Base-by-base conservation (phyloP, 2,888 invertebrate species). In the Microdon myrmicae region DNA sequence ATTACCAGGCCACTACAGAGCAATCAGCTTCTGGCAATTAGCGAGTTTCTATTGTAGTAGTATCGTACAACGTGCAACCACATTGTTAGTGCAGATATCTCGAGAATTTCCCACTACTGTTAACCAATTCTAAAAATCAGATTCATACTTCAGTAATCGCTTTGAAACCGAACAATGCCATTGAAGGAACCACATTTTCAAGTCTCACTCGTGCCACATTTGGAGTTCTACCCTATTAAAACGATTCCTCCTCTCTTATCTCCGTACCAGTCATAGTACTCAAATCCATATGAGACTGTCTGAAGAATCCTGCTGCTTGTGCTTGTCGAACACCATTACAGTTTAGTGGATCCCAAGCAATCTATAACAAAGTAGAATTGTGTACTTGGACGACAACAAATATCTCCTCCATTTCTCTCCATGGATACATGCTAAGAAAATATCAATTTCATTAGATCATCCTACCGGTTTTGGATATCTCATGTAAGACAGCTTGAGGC, bases 371-470 rank as follows among this genome's bases (percentile, higher is more conserved):
- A 13, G 10, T 12, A 1, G 9, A 25, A 1, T 5, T 20, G n/a
- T n/a, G n/a, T 19, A 7, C 19, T 22, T 8, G 9, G 13, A 45
- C 16, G 6, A n/a, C n/a, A n/a, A n/a, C n/a, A n/a, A n/a, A n/a
- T n/a, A n/a, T n/a, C n/a, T 41, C 38, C 48, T 26, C 26, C 31
- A 22, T 8, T 12, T 41, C n/a, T 45, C 56, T 37, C 43, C 41
- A 58, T 58, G 20, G 51, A 35, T 35, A 56, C 49, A 38, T 20
- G 39, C 12, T 53, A 45, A 16, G 43, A 32, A 51, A 56, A 51
- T 64, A 58, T 58, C 64, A 58, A 58, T 64, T 64, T 64, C 64
- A 64, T 64, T 64, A 53, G 41, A 45, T 51, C 51, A 58, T 56
- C 43, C 5, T 8, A 26, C 16, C 32, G 25, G 38, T 64, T 64